phyloP scores from a whole-genome alignment of 2,888 invertebrate genomes.

The Melieria omissa region DNA sequence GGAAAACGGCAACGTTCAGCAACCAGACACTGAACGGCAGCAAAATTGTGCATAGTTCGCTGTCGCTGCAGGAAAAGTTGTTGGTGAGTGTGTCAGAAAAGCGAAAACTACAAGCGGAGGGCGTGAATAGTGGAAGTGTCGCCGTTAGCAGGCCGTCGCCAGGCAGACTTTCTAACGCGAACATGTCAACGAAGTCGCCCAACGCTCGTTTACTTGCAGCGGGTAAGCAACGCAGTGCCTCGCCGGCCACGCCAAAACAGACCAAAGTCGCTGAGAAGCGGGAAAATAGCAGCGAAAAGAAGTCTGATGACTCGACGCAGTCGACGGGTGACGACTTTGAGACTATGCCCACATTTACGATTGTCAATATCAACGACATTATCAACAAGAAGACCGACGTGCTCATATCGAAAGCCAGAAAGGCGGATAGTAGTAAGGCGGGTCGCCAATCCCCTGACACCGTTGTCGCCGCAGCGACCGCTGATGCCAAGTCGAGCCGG shows the following conservation, averaged over 20 bases:
- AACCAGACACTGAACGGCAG: slow-evolving; percentile 27
- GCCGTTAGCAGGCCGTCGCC: slow-evolving; percentile 6
- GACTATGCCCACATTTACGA: slow-evolving; percentile 65
- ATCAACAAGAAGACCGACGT: slow-evolving; percentile 65
- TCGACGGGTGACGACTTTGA: slow-evolving; percentile 58
- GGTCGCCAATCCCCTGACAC: slow-evolving; percentile 11
- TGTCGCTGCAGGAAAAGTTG: too few relatives aligned
- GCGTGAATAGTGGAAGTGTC: not conserved
- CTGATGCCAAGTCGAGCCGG: slow-evolving; percentile 42
- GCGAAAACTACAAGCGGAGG: not conserved
- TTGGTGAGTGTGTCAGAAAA: too few relatives aligned
- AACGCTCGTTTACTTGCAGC: slow-evolving; percentile 18
- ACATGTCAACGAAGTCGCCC: slow-evolving; percentile 14
- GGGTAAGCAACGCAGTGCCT: slow-evolving; percentile 28
- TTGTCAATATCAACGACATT: slow-evolving; percentile 66
- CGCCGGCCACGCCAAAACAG: slow-evolving; percentile 22
- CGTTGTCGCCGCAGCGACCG: not conserved
- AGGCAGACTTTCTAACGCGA: not conserved
- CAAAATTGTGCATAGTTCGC: not conserved
- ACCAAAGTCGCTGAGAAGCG: not conserved
- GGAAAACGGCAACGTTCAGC: not conserved
- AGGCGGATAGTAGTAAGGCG: slow-evolving; percentile 1
- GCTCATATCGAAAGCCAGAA: slow-evolving; percentile 50
- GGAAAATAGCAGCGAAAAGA: slow-evolving; percentile 28
- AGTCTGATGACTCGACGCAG: slow-evolving; percentile 41